Conservation (phyloP, 1,140 invertebrate species). For the Lepidostoma basale region DNA sequence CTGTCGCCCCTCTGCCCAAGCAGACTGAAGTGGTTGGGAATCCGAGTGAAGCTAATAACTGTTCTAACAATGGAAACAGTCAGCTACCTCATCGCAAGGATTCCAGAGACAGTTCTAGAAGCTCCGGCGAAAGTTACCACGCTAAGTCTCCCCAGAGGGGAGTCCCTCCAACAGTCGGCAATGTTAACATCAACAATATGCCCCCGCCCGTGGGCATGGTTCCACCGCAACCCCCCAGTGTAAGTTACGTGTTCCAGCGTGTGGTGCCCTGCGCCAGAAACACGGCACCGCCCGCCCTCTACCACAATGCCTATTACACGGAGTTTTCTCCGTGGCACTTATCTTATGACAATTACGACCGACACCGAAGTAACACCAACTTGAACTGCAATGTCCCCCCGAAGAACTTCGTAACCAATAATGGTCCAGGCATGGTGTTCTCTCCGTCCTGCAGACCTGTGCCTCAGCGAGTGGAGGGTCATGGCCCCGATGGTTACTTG, state of each 20-base stretch:
- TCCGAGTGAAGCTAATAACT: too few relatives aligned
- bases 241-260: constrained; percentile 58
- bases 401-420: constrained; percentile 53
- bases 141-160: constrained; percentile 24
- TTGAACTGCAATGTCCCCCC: constrained; percentile 56
- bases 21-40: too few relatives aligned
- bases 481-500: constrained; percentile 37
- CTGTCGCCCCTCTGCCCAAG: too few relatives aligned
- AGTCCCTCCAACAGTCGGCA: too few relatives aligned
- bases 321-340: constrained; percentile 56
- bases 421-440: constrained; percentile 36
- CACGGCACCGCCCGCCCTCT: constrained; percentile 48
- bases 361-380: constrained; percentile 52
- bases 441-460: constrained; percentile 2
- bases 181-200: neutral
- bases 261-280: constrained; percentile 48
- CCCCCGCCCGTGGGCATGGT: neutral
- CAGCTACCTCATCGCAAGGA: constrained; percentile 37
- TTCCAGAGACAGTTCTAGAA: constrained; percentile 32
- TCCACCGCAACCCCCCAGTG: constrained; percentile 50
- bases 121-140: constrained; percentile 28
- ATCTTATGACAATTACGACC: constrained; percentile 53
- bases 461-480: constrained; percentile 48
- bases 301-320: constrained; percentile 51
- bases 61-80: neutral